phyloP scores from a whole-genome alignment of 2,113 vertebrate genomes.

The Leptobrachium ailaonicum region DNA sequence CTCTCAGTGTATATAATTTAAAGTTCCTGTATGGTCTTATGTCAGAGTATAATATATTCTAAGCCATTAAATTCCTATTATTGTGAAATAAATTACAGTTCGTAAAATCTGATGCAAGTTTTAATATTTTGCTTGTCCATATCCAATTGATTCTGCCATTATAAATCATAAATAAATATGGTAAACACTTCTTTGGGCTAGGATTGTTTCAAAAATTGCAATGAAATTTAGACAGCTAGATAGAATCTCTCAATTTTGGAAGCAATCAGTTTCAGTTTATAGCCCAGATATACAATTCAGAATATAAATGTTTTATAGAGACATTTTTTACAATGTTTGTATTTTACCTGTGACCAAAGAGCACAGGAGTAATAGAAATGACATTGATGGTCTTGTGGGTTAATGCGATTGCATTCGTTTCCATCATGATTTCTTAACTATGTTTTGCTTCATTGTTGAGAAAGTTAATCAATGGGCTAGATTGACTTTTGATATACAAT shows the following conservation, averaged over 20 bases:
- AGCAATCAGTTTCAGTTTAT: conserved; percentile 29
- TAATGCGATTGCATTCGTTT: not conserved
- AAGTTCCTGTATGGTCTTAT: conserved; percentile 38
- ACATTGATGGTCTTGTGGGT: not conserved
- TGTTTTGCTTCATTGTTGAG: not conserved
- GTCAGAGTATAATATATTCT: conserved; percentile 44
- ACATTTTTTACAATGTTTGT: conserved; percentile 5
- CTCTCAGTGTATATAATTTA: conserved; percentile 44
- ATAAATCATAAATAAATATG: conserved; percentile 41
- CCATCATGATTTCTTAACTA: not conserved
- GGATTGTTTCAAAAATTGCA: conserved; percentile 11
- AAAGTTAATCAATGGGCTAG: too few relatives aligned
- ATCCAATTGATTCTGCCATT: conserved; percentile 44
- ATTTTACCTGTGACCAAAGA: conserved; percentile 9
- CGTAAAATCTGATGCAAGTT: conserved; percentile 41
- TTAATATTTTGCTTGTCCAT: conserved; percentile 38
- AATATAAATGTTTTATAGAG: not conserved
- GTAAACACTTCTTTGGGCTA: conserved; percentile 19
- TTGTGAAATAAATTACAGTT: conserved; percentile 41
- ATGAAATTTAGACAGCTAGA: not conserved
- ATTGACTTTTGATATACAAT: too few relatives aligned
- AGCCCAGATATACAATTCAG: not conserved
- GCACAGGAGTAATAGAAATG: conserved; percentile 6
- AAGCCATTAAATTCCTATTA: conserved; percentile 47
- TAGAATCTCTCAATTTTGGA: conserved; percentile 11